These are phyloP conservation scores for Parus major DNA, from an alignment of 2,113 vertebrate genomes.

Conservation along the genomic window DNA sequence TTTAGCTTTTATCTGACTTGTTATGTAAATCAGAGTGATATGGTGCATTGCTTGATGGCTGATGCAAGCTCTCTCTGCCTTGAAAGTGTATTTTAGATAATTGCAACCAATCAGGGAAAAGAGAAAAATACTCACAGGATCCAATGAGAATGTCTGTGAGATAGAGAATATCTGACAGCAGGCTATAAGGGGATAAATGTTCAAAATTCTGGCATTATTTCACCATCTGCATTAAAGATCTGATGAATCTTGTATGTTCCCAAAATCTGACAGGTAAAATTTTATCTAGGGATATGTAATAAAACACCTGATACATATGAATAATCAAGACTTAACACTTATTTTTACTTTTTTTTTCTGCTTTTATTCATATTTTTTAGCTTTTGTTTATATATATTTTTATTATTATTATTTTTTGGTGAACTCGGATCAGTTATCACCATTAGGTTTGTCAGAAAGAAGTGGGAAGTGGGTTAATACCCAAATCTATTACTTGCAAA, in stretches of 20 bases:
- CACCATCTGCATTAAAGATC: slow-evolving; percentile 11
- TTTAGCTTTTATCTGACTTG: slow-evolving; percentile 29
- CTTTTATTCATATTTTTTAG: neutral
- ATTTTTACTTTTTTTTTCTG: neutral
- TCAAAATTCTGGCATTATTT: slow-evolving; percentile 41
- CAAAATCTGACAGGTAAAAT: slow-evolving; percentile 25
- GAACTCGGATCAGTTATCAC: neutral
- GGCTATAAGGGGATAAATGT: neutral
- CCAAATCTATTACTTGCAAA: neutral
- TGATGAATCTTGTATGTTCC: slow-evolving; percentile 27
- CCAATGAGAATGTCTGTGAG: slow-evolving; percentile 2
- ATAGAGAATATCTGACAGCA: neutral
- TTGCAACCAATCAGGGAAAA: neutral
- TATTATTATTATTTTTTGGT: too few species aligned
- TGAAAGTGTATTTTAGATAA: slow-evolving; percentile 32
- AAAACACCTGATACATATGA: neutral
- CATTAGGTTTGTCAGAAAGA: neutral
- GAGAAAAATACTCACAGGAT: slow-evolving; percentile 20
- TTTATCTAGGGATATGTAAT: slow-evolving; percentile 2
- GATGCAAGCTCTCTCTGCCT: slow-evolving; percentile 32
- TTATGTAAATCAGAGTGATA: slow-evolving; percentile 59
- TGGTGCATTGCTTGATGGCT: slow-evolving; percentile 13
- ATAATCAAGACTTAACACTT: neutral
- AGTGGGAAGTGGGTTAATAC: neutral
- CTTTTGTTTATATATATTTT: neutral